phyloP scores from a whole-genome alignment of 1,140 invertebrate species.

The Yoshiicerus persimilis region DNA sequence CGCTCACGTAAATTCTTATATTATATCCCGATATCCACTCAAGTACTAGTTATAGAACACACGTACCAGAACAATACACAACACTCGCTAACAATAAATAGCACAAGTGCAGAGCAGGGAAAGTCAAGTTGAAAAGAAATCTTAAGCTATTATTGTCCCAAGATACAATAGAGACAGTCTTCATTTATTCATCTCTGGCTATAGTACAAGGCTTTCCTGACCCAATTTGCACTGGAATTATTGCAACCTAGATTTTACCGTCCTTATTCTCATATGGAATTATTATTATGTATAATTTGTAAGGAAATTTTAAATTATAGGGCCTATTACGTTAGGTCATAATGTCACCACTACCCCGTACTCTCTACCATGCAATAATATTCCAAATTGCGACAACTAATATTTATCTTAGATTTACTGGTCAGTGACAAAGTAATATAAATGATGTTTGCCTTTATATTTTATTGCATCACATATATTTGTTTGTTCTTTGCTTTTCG shows the following conservation, averaged over 20 bases:
- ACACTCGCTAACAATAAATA: not conserved
- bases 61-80: not conserved
- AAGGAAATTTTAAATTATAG: too few species aligned
- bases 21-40: not conserved
- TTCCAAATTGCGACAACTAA: too few species aligned
- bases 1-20: not conserved
- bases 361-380: too few species aligned
- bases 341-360: too few species aligned
- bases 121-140: not conserved
- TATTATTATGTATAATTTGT: too few species aligned
- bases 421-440: too few species aligned
- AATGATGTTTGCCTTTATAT: too few species aligned
- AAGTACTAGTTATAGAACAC: not conserved
- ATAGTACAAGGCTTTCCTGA: not conserved
- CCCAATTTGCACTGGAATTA: not conserved
- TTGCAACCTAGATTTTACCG: too few species aligned
- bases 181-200: not conserved
- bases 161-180: not conserved
- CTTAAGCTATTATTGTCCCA: not conserved
- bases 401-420: too few species aligned
- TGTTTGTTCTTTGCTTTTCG: not conserved
- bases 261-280: too few species aligned
- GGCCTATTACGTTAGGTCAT: too few species aligned
- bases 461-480: too few species aligned
- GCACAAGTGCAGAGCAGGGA: not conserved